These are phyloP conservation scores for Amazona guildingii DNA, from an alignment of 2,113 vertebrate genomes.

Conservation along the genomic window DNA sequence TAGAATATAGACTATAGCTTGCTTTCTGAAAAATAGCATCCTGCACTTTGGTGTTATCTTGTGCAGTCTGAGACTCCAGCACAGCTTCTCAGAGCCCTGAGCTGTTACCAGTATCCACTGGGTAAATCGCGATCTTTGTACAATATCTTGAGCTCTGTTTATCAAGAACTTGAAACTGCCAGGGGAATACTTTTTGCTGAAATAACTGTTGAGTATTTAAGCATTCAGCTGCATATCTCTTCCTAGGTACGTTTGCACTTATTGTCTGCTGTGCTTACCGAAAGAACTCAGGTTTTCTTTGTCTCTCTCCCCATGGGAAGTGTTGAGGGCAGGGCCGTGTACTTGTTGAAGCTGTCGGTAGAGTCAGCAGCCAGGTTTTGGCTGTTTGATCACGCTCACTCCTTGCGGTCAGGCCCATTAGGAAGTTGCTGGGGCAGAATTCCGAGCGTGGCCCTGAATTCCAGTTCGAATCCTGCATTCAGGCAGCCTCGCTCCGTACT, in stretches of 20 bases:
- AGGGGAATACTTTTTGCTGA: neutral
- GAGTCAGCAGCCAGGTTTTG: neutral
- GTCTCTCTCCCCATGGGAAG: fast-evolving
- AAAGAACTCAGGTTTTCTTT: neutral
- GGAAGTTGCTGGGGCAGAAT: neutral
- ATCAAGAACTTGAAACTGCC: neutral
- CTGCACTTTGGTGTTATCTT: neutral
- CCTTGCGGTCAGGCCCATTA: fast-evolving
- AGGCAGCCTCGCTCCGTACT: neutral
- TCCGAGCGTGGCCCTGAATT: neutral
- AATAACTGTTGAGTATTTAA: neutral
- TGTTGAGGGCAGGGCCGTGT: fast-evolving
- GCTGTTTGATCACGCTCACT: fast-evolving
- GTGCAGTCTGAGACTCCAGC: neutral
- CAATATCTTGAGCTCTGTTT: neutral
- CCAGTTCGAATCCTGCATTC: neutral
- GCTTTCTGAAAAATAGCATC: neutral
- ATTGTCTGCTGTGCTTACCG: neutral
- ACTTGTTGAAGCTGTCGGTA: fast-evolving
- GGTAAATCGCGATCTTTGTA: neutral
- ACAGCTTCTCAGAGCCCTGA: neutral
- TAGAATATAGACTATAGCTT: neutral
- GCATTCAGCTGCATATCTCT: neutral
- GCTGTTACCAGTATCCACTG: neutral
- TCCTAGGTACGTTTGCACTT: fast-evolving